These are phyloP conservation scores for Synanthedon myopaeformis DNA, from an alignment of 2,888 invertebrate species.

Conservation along the genomic window DNA sequence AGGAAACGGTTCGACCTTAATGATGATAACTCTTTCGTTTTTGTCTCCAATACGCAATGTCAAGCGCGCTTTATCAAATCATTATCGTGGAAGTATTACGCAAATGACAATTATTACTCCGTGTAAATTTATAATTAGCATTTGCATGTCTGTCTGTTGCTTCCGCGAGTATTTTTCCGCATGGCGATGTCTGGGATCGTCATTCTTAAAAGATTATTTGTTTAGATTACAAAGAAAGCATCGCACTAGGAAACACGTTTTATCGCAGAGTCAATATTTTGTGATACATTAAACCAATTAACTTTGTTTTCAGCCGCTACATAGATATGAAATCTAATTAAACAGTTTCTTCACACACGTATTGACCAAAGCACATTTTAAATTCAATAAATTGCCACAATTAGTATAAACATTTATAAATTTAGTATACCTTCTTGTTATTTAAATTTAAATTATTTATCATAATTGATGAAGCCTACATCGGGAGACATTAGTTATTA, in stretches of 20 bases:
- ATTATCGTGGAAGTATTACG: background rate
- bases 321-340: background rate
- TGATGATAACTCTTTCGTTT: too few relatives aligned
- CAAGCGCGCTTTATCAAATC: too few relatives aligned
- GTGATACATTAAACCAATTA: background rate
- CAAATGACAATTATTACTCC: background rate
- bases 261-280: background rate
- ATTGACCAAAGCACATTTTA: too few relatives aligned
- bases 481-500: too few relatives aligned
- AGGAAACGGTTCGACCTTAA: too few relatives aligned
- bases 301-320: background rate
- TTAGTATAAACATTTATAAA: too few relatives aligned
- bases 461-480: too few relatives aligned
- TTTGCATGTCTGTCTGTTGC: slow-evolving; percentile 38
- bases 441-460: too few relatives aligned
- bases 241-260: background rate
- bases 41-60: too few relatives aligned
- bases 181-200: background rate
- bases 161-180: slow-evolving; percentile 29
- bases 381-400: too few relatives aligned
- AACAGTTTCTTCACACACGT: too few relatives aligned
- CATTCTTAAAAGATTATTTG: background rate
- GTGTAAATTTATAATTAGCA: slow-evolving; percentile 20
- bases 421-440: too few relatives aligned
- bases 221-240: background rate